phyloP scores from a whole-genome alignment of 1,140 invertebrate genomes.

The Ylistrum balloti region DNA sequence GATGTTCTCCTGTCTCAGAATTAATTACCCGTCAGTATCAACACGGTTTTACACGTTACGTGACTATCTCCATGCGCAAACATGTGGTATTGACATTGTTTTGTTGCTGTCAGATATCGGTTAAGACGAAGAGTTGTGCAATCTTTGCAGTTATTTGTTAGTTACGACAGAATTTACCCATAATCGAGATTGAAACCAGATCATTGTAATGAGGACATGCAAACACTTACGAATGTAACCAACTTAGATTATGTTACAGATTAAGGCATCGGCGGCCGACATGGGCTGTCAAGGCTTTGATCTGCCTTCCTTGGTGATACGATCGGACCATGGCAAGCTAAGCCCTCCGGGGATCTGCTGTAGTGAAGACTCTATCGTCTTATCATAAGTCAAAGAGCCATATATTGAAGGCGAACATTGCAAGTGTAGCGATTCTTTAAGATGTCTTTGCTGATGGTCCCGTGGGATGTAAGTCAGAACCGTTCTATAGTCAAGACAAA shows the following conservation, averaged over 20 bases:
- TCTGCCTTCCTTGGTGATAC: not conserved
- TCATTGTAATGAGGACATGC: not conserved
- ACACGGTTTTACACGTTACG: not conserved
- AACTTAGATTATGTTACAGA: not conserved
- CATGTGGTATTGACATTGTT: not conserved
- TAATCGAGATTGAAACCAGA: conserved; percentile 17
- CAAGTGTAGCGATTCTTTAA: not conserved
- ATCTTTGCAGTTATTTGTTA: not conserved
- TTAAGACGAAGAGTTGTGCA: not conserved
- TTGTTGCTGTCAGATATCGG: not conserved
- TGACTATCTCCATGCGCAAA: not conserved
- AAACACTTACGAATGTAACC: not conserved
- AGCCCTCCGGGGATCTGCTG: not conserved
- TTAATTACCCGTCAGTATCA: not conserved
- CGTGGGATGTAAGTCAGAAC: not conserved
- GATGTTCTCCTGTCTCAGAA: not conserved
- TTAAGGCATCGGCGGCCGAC: not conserved
- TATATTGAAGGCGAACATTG: not conserved
- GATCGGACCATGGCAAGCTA: not conserved
- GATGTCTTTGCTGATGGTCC: not conserved
- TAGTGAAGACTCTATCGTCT: not conserved
- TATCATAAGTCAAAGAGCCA: not conserved
- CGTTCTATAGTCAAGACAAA: not conserved
- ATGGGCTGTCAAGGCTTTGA: not conserved
- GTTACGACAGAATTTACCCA: conserved; percentile 5